These are phyloP conservation scores for Monomorium pharaonis DNA, from an alignment of 1,140 invertebrate genomes.

Conservation along the genomic window DNA sequence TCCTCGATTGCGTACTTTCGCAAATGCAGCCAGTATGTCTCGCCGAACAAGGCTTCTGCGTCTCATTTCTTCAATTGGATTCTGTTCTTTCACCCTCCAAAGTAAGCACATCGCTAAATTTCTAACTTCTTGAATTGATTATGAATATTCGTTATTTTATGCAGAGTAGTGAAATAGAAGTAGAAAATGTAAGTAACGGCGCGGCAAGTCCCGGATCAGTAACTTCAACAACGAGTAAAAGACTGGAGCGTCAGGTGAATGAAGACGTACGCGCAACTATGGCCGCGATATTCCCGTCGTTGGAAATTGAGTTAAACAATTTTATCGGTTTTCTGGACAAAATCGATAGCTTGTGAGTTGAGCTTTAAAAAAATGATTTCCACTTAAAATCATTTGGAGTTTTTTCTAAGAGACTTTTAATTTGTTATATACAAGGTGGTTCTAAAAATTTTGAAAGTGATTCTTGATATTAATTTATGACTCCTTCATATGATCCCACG, in stretches of 20 bases:
- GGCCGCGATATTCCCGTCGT: constrained; percentile 93
- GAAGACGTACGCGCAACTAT: constrained; percentile 94
- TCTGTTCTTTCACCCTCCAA: constrained; percentile 84
- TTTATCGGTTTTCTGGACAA: constrained; percentile 95
- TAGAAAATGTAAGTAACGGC: constrained; percentile 75
- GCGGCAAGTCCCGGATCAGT: constrained; percentile 80
- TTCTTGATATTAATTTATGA: no score
- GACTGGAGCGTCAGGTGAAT: constrained; percentile 89
- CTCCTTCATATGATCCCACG: no score
- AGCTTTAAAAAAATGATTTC: background rate
- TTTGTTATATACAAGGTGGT: no score
- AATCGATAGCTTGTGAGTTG: constrained; percentile 94
- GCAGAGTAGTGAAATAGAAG: constrained; percentile 76
- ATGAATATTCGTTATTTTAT: constrained; percentile 17
- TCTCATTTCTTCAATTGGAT: constrained; percentile 96
- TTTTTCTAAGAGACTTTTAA: background rate
- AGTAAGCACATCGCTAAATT: constrained; percentile 71
- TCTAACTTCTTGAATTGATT: background rate
- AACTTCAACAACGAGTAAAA: constrained; percentile 85
- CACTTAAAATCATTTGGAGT: background rate
- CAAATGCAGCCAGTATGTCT: constrained; percentile 97
- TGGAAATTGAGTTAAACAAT: constrained; percentile 94
- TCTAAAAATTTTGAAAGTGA: no score
- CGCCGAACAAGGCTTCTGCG: constrained; percentile 98
- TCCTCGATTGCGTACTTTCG: constrained; percentile 93